phyloP scores from a whole-genome alignment of 2,113 vertebrate species.

The Vidua chalybeata region DNA sequence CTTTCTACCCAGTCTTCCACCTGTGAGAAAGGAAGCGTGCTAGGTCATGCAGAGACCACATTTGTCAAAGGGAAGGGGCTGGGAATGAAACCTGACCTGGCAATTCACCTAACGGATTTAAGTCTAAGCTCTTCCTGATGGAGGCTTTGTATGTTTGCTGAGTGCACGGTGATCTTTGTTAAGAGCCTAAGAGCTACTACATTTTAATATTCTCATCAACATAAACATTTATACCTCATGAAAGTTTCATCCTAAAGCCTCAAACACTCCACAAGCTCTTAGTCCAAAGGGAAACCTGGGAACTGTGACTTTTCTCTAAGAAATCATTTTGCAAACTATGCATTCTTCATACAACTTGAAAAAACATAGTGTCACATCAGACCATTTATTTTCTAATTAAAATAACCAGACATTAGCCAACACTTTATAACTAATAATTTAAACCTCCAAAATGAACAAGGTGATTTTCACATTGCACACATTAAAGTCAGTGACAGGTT shows the following conservation, averaged over 20 bases:
- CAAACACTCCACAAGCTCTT: neutral
- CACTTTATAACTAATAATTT: neutral
- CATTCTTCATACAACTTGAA: neutral
- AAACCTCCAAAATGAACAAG: neutral
- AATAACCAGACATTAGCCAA: neutral
- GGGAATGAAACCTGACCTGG: neutral
- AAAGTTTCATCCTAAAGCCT: neutral
- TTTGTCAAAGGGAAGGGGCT: neutral
- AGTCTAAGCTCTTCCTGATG: neutral
- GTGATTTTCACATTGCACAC: neutral
- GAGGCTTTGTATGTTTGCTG: neutral
- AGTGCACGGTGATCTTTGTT: neutral
- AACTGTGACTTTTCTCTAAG: neutral
- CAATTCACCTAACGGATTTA: neutral
- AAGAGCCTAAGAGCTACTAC: neutral
- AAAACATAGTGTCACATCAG: fast-evolving
- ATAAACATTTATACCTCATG: neutral
- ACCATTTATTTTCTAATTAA: neutral
- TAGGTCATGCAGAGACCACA: neutral
- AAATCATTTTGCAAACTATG: neutral
- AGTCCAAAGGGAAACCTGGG: neutral
- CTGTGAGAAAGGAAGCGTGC: neutral
- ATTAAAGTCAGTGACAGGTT: neutral
- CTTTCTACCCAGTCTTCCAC: neutral
- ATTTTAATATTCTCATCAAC: neutral